A percentile compares a stretch with the other conserved stretches of the same genome.
Conservation (phyloP, 2,888 invertebrate species). For the Sisyra terminalis region DNA sequence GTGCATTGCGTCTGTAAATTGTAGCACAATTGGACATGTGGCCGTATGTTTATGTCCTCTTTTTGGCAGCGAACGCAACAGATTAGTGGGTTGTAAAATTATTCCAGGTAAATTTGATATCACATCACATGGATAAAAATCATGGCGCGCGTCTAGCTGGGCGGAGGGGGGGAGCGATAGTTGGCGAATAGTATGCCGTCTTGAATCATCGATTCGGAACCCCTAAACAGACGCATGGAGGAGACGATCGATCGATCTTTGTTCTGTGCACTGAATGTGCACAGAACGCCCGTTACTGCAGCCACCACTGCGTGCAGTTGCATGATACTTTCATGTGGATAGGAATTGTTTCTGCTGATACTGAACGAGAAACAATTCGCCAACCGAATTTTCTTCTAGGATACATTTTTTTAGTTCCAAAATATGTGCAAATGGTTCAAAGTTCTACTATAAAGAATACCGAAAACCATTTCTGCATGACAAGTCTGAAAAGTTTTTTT, state of each 20-base stretch:
- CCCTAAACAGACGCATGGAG: not conserved
- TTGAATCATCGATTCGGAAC: constrained; percentile 2
- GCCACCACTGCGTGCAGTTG: constrained; percentile 9
- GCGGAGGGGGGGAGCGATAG: not conserved
- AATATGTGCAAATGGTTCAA: not conserved
- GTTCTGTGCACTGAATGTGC: constrained; percentile 5
- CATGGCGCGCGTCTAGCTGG: not conserved
- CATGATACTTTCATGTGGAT: constrained; percentile 2
- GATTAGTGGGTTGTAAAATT: constrained; percentile 34
- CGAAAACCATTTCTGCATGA: too few relatives aligned
- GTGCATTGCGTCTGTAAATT: constrained; percentile 27
- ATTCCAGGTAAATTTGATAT: constrained; percentile 37
- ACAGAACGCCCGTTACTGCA: constrained; percentile 6
- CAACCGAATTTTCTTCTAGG: not conserved
- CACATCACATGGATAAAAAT: constrained; percentile 3
- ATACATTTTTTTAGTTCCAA: not conserved
- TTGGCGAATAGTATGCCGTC: too few relatives aligned
- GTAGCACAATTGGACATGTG: constrained; percentile 33
- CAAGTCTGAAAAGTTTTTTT: too few relatives aligned
- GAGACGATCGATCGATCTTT: not conserved
- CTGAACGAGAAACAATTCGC: too few relatives aligned
- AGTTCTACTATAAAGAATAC: too few relatives aligned
- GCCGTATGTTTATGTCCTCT: constrained; percentile 39
- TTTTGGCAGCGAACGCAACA: constrained; percentile 23
- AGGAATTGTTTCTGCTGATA: too few relatives aligned